Evolutionary conservation across 2,888 invertebrate species (phyloP).

Genomic region (Cistogaster globosa): DNA sequence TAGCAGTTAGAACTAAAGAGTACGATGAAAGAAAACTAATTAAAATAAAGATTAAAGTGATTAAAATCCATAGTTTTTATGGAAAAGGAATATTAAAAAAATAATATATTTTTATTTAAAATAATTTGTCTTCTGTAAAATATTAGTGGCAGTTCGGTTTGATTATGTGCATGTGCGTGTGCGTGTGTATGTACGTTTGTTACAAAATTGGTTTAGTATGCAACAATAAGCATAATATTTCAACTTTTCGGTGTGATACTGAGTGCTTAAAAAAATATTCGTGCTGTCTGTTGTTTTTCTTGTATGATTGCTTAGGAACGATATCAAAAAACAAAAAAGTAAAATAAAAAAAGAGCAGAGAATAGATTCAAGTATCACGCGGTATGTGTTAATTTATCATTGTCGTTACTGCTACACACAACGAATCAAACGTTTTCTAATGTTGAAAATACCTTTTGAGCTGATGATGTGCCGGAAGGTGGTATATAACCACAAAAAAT

Average conservation of each 20-base stretch:
- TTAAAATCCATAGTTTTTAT: too few species aligned
- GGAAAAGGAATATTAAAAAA: neutral
- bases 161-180: neutral
- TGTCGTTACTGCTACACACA: constrained; percentile 54
- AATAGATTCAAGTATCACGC: constrained; percentile 51
- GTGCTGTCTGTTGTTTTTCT: constrained; percentile 1
- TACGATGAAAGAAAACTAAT: too few species aligned
- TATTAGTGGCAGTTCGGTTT: too few species aligned
- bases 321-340: too few species aligned
- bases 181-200: constrained; percentile 2
- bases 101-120: neutral
- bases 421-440: constrained; percentile 7
- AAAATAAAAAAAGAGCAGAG: constrained; percentile 14
- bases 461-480: constrained; percentile 43
- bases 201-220: constrained; percentile 60
- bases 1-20: too few species aligned
- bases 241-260: constrained; percentile 64
- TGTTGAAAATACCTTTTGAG: constrained; percentile 46
- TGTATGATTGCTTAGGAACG: neutral
- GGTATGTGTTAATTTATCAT: constrained; percentile 69
- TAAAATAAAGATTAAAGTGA: too few species aligned
- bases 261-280: constrained; percentile 42
- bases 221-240: constrained; percentile 62
- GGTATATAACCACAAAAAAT: constrained; percentile 38
- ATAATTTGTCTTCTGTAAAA: neutral